Conservation (phyloP, 2,113 vertebrate genomes). For the Stomatorhinus ivindoensis region DNA sequence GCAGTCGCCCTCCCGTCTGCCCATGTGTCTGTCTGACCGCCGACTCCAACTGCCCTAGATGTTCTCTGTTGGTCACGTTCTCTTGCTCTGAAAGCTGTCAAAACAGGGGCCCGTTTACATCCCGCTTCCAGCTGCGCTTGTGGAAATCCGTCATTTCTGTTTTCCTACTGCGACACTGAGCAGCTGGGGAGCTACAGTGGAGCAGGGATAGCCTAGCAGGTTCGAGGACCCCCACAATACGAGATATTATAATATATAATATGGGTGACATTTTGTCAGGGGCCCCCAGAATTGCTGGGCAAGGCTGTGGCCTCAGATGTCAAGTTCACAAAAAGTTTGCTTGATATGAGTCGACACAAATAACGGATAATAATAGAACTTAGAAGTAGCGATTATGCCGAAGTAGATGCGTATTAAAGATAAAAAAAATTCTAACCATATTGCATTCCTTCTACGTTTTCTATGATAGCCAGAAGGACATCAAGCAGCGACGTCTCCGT, state of each 20-base stretch:
- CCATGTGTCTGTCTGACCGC: background rate
- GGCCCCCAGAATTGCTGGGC: background rate
- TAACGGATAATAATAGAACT: background rate
- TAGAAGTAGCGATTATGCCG: background rate
- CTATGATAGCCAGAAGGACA: background rate
- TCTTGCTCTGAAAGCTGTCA: background rate
- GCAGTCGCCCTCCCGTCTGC: background rate
- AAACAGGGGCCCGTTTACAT: background rate
- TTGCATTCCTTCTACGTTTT: background rate
- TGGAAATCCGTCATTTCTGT: background rate
- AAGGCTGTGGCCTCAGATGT: background rate
- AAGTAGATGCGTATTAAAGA: background rate
- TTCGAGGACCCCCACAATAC: background rate
- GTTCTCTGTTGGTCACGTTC: background rate
- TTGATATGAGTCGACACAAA: background rate
- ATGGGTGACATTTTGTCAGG: background rate
- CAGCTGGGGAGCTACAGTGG: background rate
- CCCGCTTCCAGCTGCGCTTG: background rate
- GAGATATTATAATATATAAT: background rate
- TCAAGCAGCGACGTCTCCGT: background rate
- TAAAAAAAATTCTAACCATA: background rate
- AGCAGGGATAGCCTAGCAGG: background rate
- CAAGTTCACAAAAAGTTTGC: background rate
- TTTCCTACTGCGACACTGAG: background rate
- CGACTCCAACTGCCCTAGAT: background rate